These are phyloP conservation scores for Uloborus plumipes DNA, from an alignment of 2,888 invertebrate species.

Conservation along the genomic window DNA sequence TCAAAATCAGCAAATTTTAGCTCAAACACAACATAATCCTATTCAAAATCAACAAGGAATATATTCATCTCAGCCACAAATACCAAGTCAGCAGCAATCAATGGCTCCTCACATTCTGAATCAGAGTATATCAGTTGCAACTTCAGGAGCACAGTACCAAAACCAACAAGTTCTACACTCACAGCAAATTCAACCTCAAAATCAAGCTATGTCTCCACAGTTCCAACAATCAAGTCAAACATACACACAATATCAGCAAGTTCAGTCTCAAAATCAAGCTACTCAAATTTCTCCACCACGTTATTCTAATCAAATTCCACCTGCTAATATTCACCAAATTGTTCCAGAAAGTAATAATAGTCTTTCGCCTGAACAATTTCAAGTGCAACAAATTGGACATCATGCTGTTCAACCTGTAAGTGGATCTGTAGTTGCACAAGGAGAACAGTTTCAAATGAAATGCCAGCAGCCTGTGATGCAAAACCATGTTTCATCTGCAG, in stretches of 20 bases:
- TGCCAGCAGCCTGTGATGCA: conserved; percentile 32
- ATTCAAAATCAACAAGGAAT: conserved; percentile 10
- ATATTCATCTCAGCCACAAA: conserved; percentile 12
- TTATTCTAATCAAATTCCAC: conserved; percentile 25
- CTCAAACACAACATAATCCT: conserved; percentile 18
- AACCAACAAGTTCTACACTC: conserved; percentile 72
- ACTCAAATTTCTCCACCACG: conserved; percentile 23
- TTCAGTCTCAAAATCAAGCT: conserved; percentile 23
- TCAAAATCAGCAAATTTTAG: conserved; percentile 37
- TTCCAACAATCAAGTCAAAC: conserved; percentile 23
- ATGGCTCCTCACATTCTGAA: conserved; percentile 25
- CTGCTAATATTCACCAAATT: conserved; percentile 9
- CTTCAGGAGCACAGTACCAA: conserved; percentile 28
- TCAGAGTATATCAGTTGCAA: conserved; percentile 19
- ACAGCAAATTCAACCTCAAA: conserved; percentile 23
- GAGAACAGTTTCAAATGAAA: conserved; percentile 19
- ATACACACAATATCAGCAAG: conserved; percentile 43
- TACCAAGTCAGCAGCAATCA: conserved; percentile 13
- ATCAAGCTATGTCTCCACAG: conserved; percentile 31
- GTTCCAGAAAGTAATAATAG: conserved; percentile 12
- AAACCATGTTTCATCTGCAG: conserved; percentile 15
- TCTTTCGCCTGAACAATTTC: conserved; percentile 34
- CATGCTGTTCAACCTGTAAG: conserved; percentile 18
- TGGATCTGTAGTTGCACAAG: conserved; percentile 9
- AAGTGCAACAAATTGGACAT: conserved; percentile 25